Percentiles rank a stretch among this genome's conserved stretches.
These are phyloP conservation scores for Taeniopygia guttata DNA, from an alignment of 2,797 vertebrate species.

Conservation along the genomic window DNA sequence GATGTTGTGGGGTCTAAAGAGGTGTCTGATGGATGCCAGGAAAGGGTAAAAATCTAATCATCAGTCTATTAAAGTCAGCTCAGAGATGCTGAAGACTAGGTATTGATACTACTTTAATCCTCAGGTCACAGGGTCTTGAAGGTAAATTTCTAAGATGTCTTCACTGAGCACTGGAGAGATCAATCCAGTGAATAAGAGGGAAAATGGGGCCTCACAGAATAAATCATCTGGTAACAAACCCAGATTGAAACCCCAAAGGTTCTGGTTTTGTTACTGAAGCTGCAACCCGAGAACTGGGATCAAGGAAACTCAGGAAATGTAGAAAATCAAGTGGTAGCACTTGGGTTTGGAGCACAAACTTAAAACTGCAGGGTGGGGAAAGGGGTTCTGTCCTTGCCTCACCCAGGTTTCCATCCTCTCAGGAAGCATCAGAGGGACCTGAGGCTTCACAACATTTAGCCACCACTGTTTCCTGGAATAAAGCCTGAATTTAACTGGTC, in stretches of 20 bases:
- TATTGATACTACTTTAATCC: neutral
- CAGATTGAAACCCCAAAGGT: neutral
- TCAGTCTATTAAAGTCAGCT: neutral
- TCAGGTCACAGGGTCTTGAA: neutral
- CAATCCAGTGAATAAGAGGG: neutral
- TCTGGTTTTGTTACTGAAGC: neutral
- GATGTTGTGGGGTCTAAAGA: neutral
- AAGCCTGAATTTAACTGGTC: neutral
- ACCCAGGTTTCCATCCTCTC: neutral
- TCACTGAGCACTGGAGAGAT: neutral
- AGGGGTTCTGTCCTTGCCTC: neutral
- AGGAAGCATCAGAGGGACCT: neutral
- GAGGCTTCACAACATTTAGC: neutral
- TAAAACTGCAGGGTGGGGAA: neutral
- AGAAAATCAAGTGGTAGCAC: neutral
- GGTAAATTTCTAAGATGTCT: neutral
- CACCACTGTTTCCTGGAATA: neutral
- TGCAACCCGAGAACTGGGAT: neutral
- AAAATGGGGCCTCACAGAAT: neutral
- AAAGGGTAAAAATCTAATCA: neutral
- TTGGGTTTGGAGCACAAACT: neutral
- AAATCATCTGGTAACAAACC: neutral
- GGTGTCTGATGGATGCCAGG: neutral
- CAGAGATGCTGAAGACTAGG: neutral
- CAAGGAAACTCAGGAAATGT: fast-evolving